These are phyloP conservation scores for Cervus canadensis DNA, from an alignment of 2,113 vertebrate species.

Conservation along the genomic window DNA sequence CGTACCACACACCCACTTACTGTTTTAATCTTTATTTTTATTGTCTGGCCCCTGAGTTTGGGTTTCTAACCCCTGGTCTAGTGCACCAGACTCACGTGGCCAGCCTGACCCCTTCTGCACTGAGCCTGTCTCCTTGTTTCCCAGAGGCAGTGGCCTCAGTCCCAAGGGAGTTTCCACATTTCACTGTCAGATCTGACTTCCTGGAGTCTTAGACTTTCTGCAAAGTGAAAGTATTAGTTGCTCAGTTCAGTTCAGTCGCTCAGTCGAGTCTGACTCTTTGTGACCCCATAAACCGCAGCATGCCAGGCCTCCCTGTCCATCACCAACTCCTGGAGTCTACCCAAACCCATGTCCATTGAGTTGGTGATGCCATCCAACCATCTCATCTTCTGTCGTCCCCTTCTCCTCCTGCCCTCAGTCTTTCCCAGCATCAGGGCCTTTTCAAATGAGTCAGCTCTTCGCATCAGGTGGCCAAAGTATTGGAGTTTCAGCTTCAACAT, in stretches of 20 bases:
- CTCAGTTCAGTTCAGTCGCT: neutral
- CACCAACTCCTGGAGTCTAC: neutral
- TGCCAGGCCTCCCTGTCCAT: neutral
- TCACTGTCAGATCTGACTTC: neutral
- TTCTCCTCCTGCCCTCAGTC: neutral
- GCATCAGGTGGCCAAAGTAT: neutral
- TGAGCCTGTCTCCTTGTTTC: neutral
- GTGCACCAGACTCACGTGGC: fast-evolving
- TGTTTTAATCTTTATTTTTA: neutral
- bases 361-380: neutral
- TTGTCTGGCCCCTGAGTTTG: neutral
- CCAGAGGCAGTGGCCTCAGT: neutral
- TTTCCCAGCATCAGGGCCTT: neutral
- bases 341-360: neutral
- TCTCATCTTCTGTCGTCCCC: neutral
- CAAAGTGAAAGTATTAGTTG: neutral
- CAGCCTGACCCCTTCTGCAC: neutral
- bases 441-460: neutral
- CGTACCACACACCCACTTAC: fast-evolving
- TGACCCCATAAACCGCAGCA: neutral
- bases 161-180: neutral
- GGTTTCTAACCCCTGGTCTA: neutral
- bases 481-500: neutral
- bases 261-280: neutral
- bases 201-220: neutral